These are phyloP conservation scores for Mionectes olivaceus DNA, from an alignment of 2,797 vertebrate genomes.

Conservation along the genomic window DNA sequence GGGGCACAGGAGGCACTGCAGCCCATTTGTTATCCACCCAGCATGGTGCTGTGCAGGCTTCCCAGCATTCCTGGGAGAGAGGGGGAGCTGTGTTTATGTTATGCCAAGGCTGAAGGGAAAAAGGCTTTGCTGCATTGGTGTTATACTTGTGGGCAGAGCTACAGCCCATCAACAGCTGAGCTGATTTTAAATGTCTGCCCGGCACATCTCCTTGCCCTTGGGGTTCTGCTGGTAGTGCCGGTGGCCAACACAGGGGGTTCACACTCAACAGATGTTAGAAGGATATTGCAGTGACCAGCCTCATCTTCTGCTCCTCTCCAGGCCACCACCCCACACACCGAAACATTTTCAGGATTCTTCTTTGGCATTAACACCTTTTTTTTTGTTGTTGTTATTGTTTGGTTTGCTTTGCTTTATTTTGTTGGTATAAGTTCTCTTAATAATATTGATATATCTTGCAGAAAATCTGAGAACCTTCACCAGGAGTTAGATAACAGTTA, in stretches of 20 bases:
- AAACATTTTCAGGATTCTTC: neutral
- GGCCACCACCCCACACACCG: neutral
- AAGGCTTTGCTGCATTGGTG: neutral
- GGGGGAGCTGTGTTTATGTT: neutral
- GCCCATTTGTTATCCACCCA: neutral
- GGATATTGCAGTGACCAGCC: neutral
- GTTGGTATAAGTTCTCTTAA: neutral
- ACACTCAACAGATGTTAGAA: neutral
- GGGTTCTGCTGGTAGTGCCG: neutral
- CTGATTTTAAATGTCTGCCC: neutral
- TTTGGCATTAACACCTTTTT: neutral
- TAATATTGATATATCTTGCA: neutral
- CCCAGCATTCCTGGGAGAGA: neutral
- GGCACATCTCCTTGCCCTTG: neutral
- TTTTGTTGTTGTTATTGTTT: neutral
- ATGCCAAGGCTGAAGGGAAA: neutral
- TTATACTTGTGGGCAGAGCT: neutral
- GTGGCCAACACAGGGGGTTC: fast-evolving
- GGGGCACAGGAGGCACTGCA: neutral
- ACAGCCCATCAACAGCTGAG: neutral
- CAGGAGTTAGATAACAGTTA: neutral
- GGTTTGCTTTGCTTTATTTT: neutral
- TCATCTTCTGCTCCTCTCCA: neutral
- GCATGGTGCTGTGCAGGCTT: neutral
- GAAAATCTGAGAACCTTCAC: neutral